Percentiles rank a stretch among this genome's conserved stretches.
These are phyloP conservation scores for Aspidapion aeneum DNA, from an alignment of 2,888 invertebrate species.

Conservation along the genomic window DNA sequence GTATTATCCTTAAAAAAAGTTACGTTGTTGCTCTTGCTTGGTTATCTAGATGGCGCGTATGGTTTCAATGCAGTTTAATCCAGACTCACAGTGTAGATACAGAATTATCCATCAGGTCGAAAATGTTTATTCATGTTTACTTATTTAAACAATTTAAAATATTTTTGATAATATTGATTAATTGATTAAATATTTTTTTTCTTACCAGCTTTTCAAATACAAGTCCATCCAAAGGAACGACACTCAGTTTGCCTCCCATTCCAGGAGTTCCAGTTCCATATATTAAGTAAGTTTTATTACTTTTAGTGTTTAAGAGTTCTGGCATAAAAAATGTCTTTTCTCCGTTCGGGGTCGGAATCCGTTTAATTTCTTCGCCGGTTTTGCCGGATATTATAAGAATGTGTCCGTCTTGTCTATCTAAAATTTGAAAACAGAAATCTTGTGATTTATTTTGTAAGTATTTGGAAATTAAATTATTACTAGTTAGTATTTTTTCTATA, in stretches of 20 bases:
- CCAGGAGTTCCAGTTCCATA: constrained; percentile 74
- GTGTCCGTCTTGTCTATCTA: constrained; percentile 51
- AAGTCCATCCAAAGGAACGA: constrained; percentile 55
- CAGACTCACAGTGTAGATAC: no score
- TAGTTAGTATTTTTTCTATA: no score
- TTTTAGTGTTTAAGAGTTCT: constrained; percentile 58
- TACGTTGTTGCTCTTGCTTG: not conserved
- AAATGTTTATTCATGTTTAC: no score
- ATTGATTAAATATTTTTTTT: no score
- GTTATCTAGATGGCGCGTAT: no score
- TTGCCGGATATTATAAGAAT: constrained; percentile 68
- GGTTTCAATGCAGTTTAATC: no score
- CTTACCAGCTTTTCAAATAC: constrained; percentile 51
- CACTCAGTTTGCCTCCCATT: constrained; percentile 67
- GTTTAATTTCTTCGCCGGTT: constrained; percentile 61
- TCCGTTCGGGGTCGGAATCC: constrained; percentile 59
- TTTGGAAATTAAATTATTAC: not conserved
- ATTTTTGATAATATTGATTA: no score
- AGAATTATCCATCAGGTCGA: no score
- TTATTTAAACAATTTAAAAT: no score
- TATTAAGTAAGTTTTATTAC: constrained; percentile 61
- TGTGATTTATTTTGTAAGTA: not conserved
- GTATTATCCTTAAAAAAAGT: constrained; percentile 25
- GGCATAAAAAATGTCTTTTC: constrained; percentile 72
- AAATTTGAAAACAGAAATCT: constrained; percentile 18